These are phyloP conservation scores for Aricia artaxerxes DNA, from an alignment of 2,888 invertebrate species.

Conservation along the genomic window DNA sequence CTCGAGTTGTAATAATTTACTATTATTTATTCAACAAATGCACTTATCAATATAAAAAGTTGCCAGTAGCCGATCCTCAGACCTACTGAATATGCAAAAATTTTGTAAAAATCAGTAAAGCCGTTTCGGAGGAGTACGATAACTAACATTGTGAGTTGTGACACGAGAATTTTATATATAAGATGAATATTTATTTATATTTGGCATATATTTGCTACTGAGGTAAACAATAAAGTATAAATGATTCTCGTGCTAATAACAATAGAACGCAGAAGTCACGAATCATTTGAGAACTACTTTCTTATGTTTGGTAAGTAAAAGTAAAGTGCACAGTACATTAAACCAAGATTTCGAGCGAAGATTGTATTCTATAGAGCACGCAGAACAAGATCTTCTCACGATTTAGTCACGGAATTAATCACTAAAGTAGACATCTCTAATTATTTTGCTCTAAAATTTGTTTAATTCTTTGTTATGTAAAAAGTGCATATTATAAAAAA, in stretches of 20 bases:
- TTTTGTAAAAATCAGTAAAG: too few relatives aligned
- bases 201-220: neutral
- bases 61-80: too few relatives aligned
- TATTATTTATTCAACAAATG: too few relatives aligned
- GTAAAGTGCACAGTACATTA: neutral
- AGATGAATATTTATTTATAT: neutral
- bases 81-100: too few relatives aligned
- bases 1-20: too few relatives aligned
- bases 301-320: neutral
- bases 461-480: too few relatives aligned
- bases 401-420: conserved; percentile 7
- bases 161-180: too few relatives aligned
- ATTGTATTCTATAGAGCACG: neutral
- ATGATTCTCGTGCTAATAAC: neutral
- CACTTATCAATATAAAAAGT: too few relatives aligned
- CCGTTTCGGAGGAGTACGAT: too few relatives aligned
- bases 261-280: neutral
- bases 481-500: too few relatives aligned
- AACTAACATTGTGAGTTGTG: too few relatives aligned
- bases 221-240: neutral
- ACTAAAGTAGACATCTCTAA: neutral
- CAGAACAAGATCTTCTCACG: conserved; percentile 4
- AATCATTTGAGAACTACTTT: neutral
- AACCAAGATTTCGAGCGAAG: neutral
- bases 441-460: neutral